Evolutionary conservation across 2,797 vertebrate genomes (phyloP).

Genomic region (Eidolon dupreanum): DNA sequence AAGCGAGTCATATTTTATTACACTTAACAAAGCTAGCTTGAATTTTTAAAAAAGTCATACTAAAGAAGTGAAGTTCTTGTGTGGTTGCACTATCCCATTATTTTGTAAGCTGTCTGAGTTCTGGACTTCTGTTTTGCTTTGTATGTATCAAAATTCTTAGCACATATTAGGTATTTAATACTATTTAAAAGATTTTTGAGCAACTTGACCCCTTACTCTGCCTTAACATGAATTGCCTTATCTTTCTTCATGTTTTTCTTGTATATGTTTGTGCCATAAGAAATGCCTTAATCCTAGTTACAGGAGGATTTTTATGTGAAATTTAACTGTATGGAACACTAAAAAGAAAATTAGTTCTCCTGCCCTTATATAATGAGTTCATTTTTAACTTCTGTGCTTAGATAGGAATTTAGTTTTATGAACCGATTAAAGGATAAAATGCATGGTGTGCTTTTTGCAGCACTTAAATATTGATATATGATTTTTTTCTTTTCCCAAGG

Average conservation of each 20-base stretch:
- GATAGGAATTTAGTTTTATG: conserved; percentile 71
- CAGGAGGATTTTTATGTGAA: conserved; percentile 56
- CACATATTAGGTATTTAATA: not conserved
- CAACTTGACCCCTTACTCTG: not conserved
- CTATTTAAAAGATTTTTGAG: not conserved
- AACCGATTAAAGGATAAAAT: conserved; percentile 68
- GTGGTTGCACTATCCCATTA: too few species aligned
- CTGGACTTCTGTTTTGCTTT: not conserved
- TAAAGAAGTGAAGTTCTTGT: not conserved
- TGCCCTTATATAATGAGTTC: conserved; percentile 61
- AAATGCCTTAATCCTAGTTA: not conserved
- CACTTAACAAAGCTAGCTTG: not conserved
- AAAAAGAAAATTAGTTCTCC: conserved; percentile 58
- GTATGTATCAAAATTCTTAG: not conserved
- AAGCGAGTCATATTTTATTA: not conserved
- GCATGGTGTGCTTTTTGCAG: conserved; percentile 52
- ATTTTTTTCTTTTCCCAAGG: conserved; percentile 74
- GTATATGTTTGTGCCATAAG: not conserved
- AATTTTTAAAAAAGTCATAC: not conserved
- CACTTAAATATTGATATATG: conserved; percentile 74
- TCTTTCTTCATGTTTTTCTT: not conserved
- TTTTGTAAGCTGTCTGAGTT: not conserved
- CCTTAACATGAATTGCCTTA: not conserved
- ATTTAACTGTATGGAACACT: conserved; percentile 64
- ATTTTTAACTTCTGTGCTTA: conserved; percentile 66